phyloP scores from a whole-genome alignment of 2,797 vertebrate species.

The Sebastes flavidus region DNA sequence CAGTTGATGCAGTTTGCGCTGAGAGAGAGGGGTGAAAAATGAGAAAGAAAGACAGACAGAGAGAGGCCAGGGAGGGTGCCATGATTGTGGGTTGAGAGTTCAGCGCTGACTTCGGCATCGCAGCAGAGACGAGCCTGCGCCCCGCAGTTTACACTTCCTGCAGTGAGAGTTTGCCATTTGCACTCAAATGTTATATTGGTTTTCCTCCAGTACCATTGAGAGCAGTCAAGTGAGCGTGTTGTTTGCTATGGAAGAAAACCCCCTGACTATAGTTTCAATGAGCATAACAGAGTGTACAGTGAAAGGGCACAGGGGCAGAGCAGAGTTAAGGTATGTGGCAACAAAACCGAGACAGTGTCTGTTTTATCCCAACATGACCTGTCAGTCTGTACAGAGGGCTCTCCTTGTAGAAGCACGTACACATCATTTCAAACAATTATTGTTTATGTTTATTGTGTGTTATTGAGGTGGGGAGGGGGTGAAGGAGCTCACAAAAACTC shows the following conservation, averaged over 20 bases:
- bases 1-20: neutral
- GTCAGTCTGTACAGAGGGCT: neutral
- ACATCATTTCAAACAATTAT: constrained; percentile 25
- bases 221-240: constrained; percentile 48
- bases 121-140: constrained; percentile 24
- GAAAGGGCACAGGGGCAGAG: constrained; percentile 18
- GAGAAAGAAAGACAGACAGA: neutral
- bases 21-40: neutral
- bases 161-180: constrained; percentile 67
- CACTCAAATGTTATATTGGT: constrained; percentile 64
- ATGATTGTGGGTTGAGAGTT: constrained; percentile 57
- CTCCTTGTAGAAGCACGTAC: neutral
- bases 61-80: neutral
- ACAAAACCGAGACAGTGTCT: constrained; percentile 35
- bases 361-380: constrained; percentile 12
- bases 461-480: constrained; percentile 8
- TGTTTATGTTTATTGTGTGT: constrained; percentile 38
- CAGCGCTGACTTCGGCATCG: constrained; percentile 48
- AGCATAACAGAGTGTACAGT: constrained; percentile 5
- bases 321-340: constrained; percentile 13
- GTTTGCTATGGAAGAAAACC: constrained; percentile 50
- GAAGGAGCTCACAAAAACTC: constrained; percentile 39
- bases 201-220: constrained; percentile 45
- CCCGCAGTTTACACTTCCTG: constrained; percentile 63
- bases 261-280: constrained; percentile 23